Percentiles rank a stretch among this genome's conserved stretches.
Evolutionary conservation across 2,113 vertebrate species (phyloP).

Genomic region (Scartelaos histophorus): DNA sequence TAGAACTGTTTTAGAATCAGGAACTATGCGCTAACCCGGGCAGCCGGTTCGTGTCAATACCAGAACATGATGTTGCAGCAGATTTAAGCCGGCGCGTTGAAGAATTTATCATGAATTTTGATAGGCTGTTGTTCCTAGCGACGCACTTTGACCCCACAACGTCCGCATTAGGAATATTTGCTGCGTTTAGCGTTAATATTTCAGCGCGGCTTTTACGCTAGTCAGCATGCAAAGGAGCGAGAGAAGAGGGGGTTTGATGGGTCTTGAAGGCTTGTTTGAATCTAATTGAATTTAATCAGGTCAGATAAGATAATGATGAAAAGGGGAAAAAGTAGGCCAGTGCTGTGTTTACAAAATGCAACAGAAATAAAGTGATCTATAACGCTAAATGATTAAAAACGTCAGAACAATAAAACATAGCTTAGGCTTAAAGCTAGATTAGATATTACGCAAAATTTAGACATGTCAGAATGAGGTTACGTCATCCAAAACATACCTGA

Average conservation of each 20-base stretch:
- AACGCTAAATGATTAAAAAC: not conserved
- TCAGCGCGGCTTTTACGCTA: slow-evolving; percentile 70
- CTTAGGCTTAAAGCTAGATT: no score
- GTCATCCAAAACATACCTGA: no score
- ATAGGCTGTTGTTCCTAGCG: slow-evolving; percentile 52
- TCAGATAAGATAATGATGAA: slow-evolving; percentile 35
- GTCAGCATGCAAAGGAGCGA: slow-evolving; percentile 67
- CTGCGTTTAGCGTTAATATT: slow-evolving; percentile 75
- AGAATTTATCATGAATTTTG: slow-evolving; percentile 77
- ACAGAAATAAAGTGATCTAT: not conserved
- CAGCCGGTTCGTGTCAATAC: slow-evolving; percentile 81
- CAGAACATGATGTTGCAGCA: slow-evolving; percentile 81
- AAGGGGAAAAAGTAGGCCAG: slow-evolving; percentile 20
- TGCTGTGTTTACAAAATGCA: not conserved
- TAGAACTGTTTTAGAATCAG: slow-evolving; percentile 58
- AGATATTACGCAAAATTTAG: no score
- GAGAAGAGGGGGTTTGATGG: slow-evolving; percentile 29
- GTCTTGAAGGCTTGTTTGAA: slow-evolving; percentile 34
- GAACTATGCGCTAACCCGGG: slow-evolving; percentile 59
- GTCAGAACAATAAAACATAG: no score
- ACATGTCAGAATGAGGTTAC: no score
- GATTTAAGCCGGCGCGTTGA: slow-evolving; percentile 73
- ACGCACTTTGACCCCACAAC: slow-evolving; percentile 64
- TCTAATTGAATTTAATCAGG: slow-evolving; percentile 52
- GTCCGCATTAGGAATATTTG: slow-evolving; percentile 79